Percentiles rank a stretch among this genome's conserved stretches.
Conservation (phyloP, 2,888 invertebrate genomes). For the Tanytarsus gracilentus region DNA sequence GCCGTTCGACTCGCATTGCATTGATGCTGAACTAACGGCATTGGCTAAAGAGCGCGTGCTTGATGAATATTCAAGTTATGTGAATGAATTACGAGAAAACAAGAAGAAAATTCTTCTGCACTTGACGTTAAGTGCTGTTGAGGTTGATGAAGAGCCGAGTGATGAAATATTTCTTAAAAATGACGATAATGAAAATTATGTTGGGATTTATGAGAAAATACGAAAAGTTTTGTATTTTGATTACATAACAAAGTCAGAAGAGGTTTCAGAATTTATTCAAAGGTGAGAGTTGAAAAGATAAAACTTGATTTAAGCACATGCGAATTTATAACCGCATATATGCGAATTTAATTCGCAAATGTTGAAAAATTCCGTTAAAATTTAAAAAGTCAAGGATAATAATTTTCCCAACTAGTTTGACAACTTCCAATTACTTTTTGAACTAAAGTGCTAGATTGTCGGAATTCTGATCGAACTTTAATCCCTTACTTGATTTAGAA, state of each 20-base stretch:
- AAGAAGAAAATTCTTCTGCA: conserved; percentile 26
- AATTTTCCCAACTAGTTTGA: no score
- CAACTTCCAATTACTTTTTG: no score
- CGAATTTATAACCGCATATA: no score
- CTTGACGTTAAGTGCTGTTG: neutral
- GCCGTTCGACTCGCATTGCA: conserved; percentile 26
- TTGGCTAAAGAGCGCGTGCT: conserved; percentile 11
- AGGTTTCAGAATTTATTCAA: neutral
- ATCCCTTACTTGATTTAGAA: no score
- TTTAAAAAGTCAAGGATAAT: no score
- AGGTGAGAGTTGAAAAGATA: no score
- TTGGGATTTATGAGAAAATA: conserved; percentile 8
- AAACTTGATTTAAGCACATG: no score
- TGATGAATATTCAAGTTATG: neutral
- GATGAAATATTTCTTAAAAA: conserved; percentile 6
- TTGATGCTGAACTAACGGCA: conserved; percentile 14
- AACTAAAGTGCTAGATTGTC: no score
- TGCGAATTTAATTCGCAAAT: no score
- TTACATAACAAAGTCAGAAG: conserved; percentile 16
- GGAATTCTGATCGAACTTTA: no score
- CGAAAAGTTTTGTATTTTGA: conserved; percentile 22
- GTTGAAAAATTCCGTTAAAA: no score
- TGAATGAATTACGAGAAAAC: conserved; percentile 3
- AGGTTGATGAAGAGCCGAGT: neutral
- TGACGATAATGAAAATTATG: neutral